Evolutionary conservation across 2,113 vertebrate genomes (phyloP), one percentile per base, ranked within the genome.

Genomic region (Taurulus bubalis): DNA sequence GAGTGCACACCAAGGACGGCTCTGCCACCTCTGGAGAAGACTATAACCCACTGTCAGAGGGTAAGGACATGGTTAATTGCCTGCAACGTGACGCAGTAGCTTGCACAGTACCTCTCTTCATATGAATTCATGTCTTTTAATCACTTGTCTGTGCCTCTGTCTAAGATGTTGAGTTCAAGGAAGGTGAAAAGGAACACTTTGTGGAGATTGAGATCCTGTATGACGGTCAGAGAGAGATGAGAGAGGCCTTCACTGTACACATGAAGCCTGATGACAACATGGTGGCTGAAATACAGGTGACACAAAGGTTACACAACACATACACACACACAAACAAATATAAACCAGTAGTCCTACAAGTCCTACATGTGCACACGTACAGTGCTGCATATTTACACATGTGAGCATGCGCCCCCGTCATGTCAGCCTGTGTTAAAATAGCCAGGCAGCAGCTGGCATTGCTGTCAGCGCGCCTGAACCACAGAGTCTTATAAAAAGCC

Each of bases 261-360:
- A 92, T 97, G 94, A 96, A 96, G 88, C 95, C 95, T 20, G 96
- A 96, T 64, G 96, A 97, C 88, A 96, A 96, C 91, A 96, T 96
- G 95, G 94, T 96, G 84, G 95, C 96, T 34, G 96, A 96, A 88
- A 93, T 94, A 86, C 95, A 96, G 96, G 96, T 96, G 91, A 93
- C 82, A 71, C 62, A n/a, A 63, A 67, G 20, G 30, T 42, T 65
- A 18, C 63, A 26, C 53, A 56, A 22, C 53, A 55, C 53, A 55
- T 2, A 49, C 47, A 32, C 65, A 55, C 56, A 70, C 65, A 55
- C 56, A 70, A 42, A 79, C 82, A 85, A 68, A 70, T 16, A 72
- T 47, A 84, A 80, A 77, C n/a, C 38, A 40, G 63, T 0, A 68
- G 62, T 26, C n/a, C n/a, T 26, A 24, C 24, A 18, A 20, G 49